These are phyloP conservation scores for Pluvianellus socialis DNA, from an alignment of 2,113 vertebrate species.

Conservation along the genomic window DNA sequence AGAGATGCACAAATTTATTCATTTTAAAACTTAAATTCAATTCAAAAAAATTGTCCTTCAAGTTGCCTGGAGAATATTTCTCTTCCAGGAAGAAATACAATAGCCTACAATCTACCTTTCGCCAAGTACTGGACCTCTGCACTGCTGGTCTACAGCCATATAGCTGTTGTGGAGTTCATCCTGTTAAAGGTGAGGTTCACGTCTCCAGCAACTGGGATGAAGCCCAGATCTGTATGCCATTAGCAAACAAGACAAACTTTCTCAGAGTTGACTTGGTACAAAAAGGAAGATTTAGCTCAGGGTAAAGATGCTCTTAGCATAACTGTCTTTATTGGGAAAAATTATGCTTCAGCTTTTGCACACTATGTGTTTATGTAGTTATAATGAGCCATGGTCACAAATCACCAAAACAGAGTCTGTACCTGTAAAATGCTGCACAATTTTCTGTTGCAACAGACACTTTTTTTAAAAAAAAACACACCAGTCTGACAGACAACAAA, in stretches of 20 bases:
- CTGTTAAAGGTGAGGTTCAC: not conserved
- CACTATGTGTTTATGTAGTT: not conserved
- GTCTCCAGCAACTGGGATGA: not conserved
- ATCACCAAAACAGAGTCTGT: not conserved
- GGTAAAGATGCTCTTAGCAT: not conserved
- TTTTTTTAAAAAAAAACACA: not conserved
- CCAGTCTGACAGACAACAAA: not conserved
- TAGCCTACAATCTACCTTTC: not conserved
- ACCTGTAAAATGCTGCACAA: not conserved
- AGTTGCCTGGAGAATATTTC: not conserved
- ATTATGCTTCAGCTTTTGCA: not conserved
- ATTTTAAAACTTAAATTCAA: not conserved
- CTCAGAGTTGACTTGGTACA: not conserved
- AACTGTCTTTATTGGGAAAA: not conserved
- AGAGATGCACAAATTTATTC: accelerated
- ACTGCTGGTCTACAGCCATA: not conserved
- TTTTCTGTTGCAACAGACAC: not conserved
- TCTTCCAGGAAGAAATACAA: not conserved
- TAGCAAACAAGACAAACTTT: not conserved
- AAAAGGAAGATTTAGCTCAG: not conserved
- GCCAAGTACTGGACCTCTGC: not conserved
- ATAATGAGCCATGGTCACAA: not conserved
- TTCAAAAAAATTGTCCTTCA: not conserved
- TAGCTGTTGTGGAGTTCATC: not conserved
- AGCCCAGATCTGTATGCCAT: not conserved